A percentile compares a stretch with the other conserved stretches of the same genome.
Conservation (phyloP, 2,797 vertebrate genomes). For the Cygnus olor region DNA sequence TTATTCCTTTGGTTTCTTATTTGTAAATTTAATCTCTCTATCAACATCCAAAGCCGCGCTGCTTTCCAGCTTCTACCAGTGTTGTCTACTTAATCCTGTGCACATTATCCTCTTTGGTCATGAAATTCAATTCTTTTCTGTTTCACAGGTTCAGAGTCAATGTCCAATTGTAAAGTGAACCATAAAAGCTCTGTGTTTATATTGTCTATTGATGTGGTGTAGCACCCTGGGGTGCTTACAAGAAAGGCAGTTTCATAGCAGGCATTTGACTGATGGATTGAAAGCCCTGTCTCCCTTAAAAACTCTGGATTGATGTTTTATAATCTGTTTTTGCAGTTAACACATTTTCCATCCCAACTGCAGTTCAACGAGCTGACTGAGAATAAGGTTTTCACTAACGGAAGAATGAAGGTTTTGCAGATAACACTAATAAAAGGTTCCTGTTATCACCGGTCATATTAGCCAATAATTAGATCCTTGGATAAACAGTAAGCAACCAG, state of each 20-base stretch:
- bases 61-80: conserved; percentile 15
- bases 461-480: conserved; percentile 18
- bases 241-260: conserved; percentile 47
- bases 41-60: not conserved
- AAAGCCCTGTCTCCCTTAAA: conserved; percentile 41
- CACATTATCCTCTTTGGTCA: conserved; percentile 31
- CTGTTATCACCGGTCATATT: not conserved
- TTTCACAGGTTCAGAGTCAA: conserved; percentile 62
- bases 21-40: conserved; percentile 38
- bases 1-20: conserved; percentile 32
- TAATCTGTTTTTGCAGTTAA: conserved; percentile 56
- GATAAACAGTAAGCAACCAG: conserved; percentile 1
- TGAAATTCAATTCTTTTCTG: conserved; percentile 64
- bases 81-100: conserved; percentile 32
- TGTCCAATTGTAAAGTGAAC: conserved; percentile 64
- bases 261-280: conserved; percentile 56
- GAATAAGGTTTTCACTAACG: not conserved
- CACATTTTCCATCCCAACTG: conserved; percentile 31
- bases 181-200: conserved; percentile 60
- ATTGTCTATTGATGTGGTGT: conserved; percentile 38
- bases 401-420: conserved; percentile 22
- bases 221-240: conserved; percentile 56
- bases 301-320: conserved; percentile 3
- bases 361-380: conserved; percentile 28
- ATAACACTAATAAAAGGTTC: conserved; percentile 12